phyloP scores from a whole-genome alignment of 2,888 invertebrate species.

The Agriopis marginaria region DNA sequence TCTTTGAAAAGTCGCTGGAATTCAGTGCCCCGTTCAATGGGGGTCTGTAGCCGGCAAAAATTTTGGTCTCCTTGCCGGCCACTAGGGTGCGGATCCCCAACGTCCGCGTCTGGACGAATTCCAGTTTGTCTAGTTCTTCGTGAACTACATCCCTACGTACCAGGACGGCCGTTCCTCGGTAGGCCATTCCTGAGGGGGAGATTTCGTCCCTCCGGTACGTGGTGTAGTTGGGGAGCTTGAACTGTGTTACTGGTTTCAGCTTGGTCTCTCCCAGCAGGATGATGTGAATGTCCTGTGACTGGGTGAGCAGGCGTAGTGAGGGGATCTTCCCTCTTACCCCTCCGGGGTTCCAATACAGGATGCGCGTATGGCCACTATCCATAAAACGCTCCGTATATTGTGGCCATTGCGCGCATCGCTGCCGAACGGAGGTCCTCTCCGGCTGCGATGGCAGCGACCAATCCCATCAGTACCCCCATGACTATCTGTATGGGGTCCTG shows the following conservation, averaged over 20 bases:
- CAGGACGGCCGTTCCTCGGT: conserved; percentile 8
- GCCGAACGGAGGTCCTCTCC: not conserved
- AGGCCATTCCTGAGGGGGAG: not conserved
- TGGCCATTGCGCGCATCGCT: conserved; percentile 1
- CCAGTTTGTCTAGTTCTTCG: conserved; percentile 1
- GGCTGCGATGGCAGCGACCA: not conserved
- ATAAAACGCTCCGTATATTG: not conserved
- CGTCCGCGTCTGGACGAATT: not conserved
- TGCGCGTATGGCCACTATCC: not conserved
- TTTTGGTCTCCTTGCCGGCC: not conserved
- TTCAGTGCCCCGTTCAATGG: not conserved
- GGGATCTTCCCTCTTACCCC: not conserved
- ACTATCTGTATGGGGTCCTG: not conserved
- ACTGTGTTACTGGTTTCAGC: not conserved
- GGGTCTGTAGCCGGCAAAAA: conserved; percentile 19
- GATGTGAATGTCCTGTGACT: conserved; percentile 2
- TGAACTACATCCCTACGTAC: conserved; percentile 18
- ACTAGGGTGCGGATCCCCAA: not conserved
- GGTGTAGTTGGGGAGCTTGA: not conserved
- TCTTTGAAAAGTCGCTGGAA: not conserved
- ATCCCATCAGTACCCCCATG: not conserved
- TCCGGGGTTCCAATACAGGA: conserved; percentile 30
- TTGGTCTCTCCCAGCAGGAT: conserved; percentile 16
- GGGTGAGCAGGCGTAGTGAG: conserved; percentile 7
- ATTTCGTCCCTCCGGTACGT: conserved; percentile 4